A percentile compares a stretch with the other conserved stretches of the same genome.
Conservation (phyloP, 2,888 invertebrate species). For the Mythimna vitellina region DNA sequence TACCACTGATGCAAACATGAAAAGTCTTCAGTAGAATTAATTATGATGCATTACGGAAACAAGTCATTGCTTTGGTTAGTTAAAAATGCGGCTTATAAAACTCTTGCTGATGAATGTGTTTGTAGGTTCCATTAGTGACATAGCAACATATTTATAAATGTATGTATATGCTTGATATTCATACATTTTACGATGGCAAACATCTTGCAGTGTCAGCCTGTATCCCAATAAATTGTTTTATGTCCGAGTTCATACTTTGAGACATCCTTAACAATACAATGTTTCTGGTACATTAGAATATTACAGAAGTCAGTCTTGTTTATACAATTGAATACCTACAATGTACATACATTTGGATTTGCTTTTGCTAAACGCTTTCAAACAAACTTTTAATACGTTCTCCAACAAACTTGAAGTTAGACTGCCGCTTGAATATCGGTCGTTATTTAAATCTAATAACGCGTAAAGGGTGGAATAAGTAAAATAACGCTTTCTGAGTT, state of each 20-base stretch:
- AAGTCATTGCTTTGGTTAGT: slow-evolving; percentile 14
- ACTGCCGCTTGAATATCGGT: slow-evolving; percentile 57
- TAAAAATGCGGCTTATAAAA: neutral
- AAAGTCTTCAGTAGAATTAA: slow-evolving; percentile 26
- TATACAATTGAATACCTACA: slow-evolving; percentile 46
- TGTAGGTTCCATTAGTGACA: neutral
- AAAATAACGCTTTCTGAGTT: slow-evolving; percentile 45
- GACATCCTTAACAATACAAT: slow-evolving; percentile 11
- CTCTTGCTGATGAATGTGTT: slow-evolving; percentile 10
- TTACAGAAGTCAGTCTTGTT: slow-evolving; percentile 36
- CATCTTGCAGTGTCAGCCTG: slow-evolving; percentile 18
- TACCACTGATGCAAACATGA: slow-evolving; percentile 17
- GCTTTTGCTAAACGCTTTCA: slow-evolving; percentile 52
- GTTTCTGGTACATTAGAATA: slow-evolving; percentile 11
- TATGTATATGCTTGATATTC: no score
- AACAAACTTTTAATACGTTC: slow-evolving; percentile 60
- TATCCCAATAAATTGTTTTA: slow-evolving; percentile 25
- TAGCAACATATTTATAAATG: neutral
- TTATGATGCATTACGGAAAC: slow-evolving; percentile 24
- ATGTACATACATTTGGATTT: slow-evolving; percentile 36
- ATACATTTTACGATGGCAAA: slow-evolving; percentile 29
- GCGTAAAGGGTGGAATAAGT: slow-evolving; percentile 61
- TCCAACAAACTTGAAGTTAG: slow-evolving; percentile 54
- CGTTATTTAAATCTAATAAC: slow-evolving; percentile 63
- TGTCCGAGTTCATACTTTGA: slow-evolving; percentile 32